Percentiles rank a stretch among this genome's conserved stretches.
phyloP scores from a whole-genome alignment of 2,113 vertebrate species.

The Sinocyclocheilus anshuiensis region DNA sequence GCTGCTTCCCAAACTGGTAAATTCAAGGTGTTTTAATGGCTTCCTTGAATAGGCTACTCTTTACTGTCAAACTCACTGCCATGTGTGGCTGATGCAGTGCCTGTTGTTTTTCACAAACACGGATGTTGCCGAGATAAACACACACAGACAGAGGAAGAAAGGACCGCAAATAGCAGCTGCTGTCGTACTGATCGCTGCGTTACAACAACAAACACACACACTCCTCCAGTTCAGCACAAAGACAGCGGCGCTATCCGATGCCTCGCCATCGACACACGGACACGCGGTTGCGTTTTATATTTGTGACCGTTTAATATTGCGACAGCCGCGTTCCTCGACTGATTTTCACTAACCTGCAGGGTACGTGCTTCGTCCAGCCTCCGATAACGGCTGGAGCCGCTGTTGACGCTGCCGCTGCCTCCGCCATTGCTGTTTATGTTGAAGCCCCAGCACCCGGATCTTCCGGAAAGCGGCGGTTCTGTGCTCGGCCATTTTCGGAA shows the following conservation, averaged over 20 bases:
- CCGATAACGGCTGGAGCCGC: constrained; percentile 71
- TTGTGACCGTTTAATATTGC: background rate
- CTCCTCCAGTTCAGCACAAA: constrained; percentile 38
- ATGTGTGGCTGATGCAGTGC: background rate
- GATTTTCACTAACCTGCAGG: constrained; percentile 73
- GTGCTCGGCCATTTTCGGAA: constrained; percentile 62
- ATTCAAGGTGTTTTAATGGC: background rate
- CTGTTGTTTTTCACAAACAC: background rate
- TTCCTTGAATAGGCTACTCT: background rate
- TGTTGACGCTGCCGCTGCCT: constrained; percentile 77
- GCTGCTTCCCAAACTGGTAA: background rate
- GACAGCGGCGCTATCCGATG: constrained; percentile 48
- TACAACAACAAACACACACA: constrained; percentile 44
- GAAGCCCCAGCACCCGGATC: constrained; percentile 71
- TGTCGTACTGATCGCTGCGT: constrained; percentile 14
- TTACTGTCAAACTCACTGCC: background rate
- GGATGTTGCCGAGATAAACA: constrained; percentile 9
- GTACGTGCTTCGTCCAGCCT: constrained; percentile 83
- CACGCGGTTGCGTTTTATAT: background rate
- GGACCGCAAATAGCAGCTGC: background rate
- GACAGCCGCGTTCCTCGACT: no score
- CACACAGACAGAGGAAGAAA: background rate
- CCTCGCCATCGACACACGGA: background rate
- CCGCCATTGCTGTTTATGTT: constrained; percentile 87
- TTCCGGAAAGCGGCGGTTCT: constrained; percentile 70